These are phyloP conservation scores for Hippocampus kuda DNA, from an alignment of 2,797 vertebrate genomes.

Conservation along the genomic window DNA sequence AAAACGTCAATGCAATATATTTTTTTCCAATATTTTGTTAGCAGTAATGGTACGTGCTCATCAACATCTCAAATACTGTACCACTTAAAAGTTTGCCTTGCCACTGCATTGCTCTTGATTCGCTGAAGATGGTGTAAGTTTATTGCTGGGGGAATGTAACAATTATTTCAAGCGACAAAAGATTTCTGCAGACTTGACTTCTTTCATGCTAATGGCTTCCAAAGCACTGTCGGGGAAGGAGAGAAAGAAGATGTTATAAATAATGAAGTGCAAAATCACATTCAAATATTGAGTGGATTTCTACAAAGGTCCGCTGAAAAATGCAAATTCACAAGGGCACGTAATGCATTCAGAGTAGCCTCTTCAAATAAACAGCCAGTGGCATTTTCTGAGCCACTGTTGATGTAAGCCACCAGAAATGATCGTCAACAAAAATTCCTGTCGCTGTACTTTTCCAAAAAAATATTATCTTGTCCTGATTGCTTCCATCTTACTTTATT, in stretches of 20 bases:
- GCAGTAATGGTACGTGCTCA: too few relatives aligned
- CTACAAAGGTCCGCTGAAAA: background rate
- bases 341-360: background rate
- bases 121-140: background rate
- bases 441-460: background rate
- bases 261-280: slow-evolving; percentile 1
- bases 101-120: background rate
- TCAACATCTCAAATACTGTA: background rate
- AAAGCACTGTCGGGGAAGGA: background rate
- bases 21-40: background rate
- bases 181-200: background rate
- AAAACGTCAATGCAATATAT: too few relatives aligned
- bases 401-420: background rate
- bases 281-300: slow-evolving; percentile 4
- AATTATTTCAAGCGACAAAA: too few relatives aligned
- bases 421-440: background rate
- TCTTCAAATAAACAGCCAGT: background rate
- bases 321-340: background rate
- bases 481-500: background rate
- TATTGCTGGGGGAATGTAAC: background rate
- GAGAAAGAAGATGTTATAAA: background rate
- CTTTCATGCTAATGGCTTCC: background rate
- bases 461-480: background rate
- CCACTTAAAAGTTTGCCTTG: background rate
- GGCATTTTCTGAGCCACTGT: background rate